phyloP scores from a whole-genome alignment of 2,113 vertebrate genomes.

The Sylvicapra grimmia region DNA sequence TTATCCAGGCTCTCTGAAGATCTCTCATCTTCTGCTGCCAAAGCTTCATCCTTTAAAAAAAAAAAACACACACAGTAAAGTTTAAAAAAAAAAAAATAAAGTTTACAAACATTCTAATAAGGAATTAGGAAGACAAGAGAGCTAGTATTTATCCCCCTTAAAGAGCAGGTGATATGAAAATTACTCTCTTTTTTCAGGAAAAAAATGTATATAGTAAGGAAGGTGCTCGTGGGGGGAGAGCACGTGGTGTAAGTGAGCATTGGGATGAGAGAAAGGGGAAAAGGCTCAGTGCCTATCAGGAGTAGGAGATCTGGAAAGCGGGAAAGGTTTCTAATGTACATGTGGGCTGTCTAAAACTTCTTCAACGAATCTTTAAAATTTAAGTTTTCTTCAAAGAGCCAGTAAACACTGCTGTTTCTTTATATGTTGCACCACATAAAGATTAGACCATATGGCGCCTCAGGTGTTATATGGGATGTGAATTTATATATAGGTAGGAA shows the following conservation, averaged over 20 bases:
- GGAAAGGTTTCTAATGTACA: not conserved
- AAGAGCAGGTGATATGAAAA: not conserved
- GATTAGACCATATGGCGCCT: not conserved
- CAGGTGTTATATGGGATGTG: slow-evolving; percentile 21
- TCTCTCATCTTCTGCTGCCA: not conserved
- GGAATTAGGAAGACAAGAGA: not conserved
- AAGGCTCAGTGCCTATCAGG: not conserved
- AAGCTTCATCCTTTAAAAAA: not conserved
- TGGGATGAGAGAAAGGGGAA: not conserved
- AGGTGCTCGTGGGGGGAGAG: not conserved
- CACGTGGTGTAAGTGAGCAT: fast-evolving
- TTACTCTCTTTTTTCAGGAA: not conserved
- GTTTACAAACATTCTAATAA: not conserved
- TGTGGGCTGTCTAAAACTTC: not conserved
- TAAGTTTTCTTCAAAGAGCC: slow-evolving; percentile 13
- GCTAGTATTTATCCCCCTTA: not conserved
- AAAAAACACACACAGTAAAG: not conserved
- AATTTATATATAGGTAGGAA: slow-evolving; percentile 14
- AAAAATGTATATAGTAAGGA: not conserved
- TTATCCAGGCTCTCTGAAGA: not conserved
- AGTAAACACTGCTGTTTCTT: not conserved
- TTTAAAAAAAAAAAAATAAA: not conserved
- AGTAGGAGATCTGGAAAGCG: not conserved
- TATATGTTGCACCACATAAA: not conserved
- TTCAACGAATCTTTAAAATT: not conserved